Percentiles rank a stretch among this genome's conserved stretches.
phyloP scores from a whole-genome alignment of 2,797 vertebrate species.

The Etheostoma nigrum region DNA sequence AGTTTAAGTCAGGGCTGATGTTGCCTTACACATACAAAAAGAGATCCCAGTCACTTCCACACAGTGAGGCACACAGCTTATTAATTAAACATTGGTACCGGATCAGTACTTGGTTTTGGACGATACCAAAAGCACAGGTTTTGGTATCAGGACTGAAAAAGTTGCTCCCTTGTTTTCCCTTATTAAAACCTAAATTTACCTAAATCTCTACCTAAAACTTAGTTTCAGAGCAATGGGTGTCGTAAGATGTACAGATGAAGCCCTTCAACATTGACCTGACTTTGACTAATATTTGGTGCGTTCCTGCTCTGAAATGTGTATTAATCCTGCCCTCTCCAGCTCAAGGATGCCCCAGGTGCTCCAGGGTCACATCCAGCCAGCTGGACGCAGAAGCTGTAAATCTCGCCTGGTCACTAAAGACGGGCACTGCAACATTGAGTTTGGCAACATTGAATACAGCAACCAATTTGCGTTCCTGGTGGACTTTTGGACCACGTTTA shows the following conservation, averaged over 20 bases:
- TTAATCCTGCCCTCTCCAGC: constrained; percentile 29
- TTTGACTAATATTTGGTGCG: neutral
- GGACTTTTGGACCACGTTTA: constrained; percentile 92
- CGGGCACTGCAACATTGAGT: constrained; percentile 96
- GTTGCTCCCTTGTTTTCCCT: too few relatives aligned
- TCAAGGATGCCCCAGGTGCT: constrained; percentile 91
- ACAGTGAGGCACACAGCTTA: too few relatives aligned
- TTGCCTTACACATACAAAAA: too few relatives aligned
- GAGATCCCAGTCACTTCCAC: too few relatives aligned
- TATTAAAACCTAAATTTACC: too few relatives aligned
- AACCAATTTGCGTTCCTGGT: constrained; percentile 90
- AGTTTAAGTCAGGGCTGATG: too few relatives aligned
- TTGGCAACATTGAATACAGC: constrained; percentile 89
- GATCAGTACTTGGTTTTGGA: too few relatives aligned
- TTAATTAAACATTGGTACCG: too few relatives aligned
- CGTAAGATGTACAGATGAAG: neutral
- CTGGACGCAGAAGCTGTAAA: constrained; percentile 77
- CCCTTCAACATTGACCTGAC: neutral
- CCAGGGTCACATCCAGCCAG: constrained; percentile 84
- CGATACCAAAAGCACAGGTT: too few relatives aligned
- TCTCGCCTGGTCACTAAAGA: constrained; percentile 94
- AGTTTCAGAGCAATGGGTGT: neutral
- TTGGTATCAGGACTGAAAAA: too few relatives aligned
- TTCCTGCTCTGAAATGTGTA: neutral
- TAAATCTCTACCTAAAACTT: neutral